Conservation (phyloP, 2,888 invertebrate species). For the Epistrophella euchroma region DNA sequence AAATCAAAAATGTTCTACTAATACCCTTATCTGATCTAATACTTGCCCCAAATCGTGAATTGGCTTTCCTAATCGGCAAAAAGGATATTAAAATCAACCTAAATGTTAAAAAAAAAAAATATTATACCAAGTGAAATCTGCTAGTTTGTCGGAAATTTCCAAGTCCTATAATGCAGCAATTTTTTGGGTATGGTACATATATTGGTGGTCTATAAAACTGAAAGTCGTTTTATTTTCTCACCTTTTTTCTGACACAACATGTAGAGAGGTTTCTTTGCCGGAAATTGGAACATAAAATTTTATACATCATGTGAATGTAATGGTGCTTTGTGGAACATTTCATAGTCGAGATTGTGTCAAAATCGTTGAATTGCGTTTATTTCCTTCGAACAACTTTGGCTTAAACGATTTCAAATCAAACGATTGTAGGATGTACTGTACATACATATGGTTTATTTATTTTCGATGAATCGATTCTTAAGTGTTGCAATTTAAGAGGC, state of each 20-base stretch:
- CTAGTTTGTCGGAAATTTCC: conserved; percentile 28
- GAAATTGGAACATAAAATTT: conserved; percentile 75
- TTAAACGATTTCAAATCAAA: conserved; percentile 22
- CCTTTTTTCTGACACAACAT: not conserved
- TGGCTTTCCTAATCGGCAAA: not conserved
- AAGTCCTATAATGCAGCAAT: conserved; percentile 28
- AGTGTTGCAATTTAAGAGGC: not conserved
- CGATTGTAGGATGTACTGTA: not conserved
- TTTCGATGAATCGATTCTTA: not conserved
- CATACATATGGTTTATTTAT: not conserved
- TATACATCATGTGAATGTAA: conserved; percentile 40
- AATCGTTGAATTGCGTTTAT: conserved; percentile 40
- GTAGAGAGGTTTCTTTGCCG: conserved; percentile 8
- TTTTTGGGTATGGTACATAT: conserved; percentile 29
- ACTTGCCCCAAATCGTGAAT: conserved; percentile 12
- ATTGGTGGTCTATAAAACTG: not conserved
- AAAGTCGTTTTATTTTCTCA: conserved; percentile 34
- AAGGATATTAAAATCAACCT: conserved; percentile 32
- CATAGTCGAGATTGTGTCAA: conserved; percentile 25
- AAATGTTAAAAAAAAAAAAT: conserved; percentile 34
- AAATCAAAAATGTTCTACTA: conserved; percentile 52
- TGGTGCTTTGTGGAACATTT: conserved; percentile 27
- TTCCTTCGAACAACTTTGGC: conserved; percentile 49
- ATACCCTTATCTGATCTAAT: conserved; percentile 51
- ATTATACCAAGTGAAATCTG: conserved; percentile 30